phyloP scores from a whole-genome alignment of 2,797 vertebrate species.

The Eutrigla gurnardus region DNA sequence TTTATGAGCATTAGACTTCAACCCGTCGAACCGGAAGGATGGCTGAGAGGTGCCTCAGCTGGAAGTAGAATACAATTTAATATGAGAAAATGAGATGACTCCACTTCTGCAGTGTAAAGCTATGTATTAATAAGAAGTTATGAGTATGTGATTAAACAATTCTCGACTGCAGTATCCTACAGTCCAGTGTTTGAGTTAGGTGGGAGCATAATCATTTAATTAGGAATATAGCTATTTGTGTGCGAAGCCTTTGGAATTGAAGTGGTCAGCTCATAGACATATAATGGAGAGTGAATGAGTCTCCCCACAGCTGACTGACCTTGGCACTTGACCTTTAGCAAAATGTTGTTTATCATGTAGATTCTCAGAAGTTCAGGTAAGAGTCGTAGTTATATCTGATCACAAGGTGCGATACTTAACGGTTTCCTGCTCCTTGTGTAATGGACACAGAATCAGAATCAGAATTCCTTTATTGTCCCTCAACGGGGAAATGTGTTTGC shows the following conservation, averaged over 20 bases:
- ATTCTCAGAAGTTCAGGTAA: no score
- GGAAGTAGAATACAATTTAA: no score
- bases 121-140: neutral
- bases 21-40: slow-evolving; percentile 33
- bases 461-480: no score
- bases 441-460: no score
- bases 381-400: no score
- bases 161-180: neutral
- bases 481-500: no score
- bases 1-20: slow-evolving; percentile 76
- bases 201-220: neutral
- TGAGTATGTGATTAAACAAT: neutral
- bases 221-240: no score
- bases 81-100: neutral
- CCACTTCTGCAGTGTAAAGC: neutral
- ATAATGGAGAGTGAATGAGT: neutral
- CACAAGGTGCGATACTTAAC: no score
- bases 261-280: no score
- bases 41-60: neutral
- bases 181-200: neutral
- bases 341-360: neutral
- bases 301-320: neutral
- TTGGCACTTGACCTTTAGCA: no score
- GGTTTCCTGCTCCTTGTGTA: no score
- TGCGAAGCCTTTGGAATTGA: no score